Evolutionary conservation across 2,888 invertebrate species (phyloP).

Genomic region (Aricia artaxerxes): DNA sequence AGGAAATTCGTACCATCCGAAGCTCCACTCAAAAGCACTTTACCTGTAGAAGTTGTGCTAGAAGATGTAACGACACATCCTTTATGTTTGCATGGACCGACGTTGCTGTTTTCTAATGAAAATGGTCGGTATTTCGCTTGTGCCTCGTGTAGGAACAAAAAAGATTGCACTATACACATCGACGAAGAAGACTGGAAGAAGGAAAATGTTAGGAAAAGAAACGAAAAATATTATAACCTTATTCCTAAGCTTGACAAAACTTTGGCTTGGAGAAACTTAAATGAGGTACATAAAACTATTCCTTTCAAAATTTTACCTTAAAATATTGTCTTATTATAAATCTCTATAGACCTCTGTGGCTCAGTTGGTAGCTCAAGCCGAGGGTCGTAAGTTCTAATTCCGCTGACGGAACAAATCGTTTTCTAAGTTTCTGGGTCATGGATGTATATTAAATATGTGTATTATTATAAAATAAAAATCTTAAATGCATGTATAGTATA

Average conservation of each 20-base stretch:
- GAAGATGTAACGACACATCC: conserved; percentile 83
- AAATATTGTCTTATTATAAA: too few relatives aligned
- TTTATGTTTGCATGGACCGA: conserved; percentile 88
- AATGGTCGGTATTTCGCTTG: conserved; percentile 87
- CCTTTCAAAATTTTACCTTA: background rate
- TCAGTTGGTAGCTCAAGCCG: too few relatives aligned
- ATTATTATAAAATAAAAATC: too few relatives aligned
- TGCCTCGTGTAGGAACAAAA: conserved; percentile 90
- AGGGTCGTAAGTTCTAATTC: too few relatives aligned
- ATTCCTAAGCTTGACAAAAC: conserved; percentile 77
- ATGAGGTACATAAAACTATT: conserved; percentile 60
- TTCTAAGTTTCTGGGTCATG: too few relatives aligned
- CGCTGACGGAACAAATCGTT: too few relatives aligned
- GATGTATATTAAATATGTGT: too few relatives aligned
- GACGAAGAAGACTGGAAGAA: conserved; percentile 77
- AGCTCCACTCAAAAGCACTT: conserved; percentile 46
- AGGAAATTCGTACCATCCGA: conserved; percentile 54
- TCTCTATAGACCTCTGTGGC: too few relatives aligned
- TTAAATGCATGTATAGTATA: too few relatives aligned
- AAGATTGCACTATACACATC: conserved; percentile 87
- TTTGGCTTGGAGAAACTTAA: conserved; percentile 73
- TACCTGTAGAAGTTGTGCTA: conserved; percentile 75
- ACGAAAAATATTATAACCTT: conserved; percentile 68
- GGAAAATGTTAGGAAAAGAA: conserved; percentile 68
- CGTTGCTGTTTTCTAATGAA: conserved; percentile 83